Conservation (phyloP, 2,113 vertebrate genomes). For the Cisticola juncidis region DNA sequence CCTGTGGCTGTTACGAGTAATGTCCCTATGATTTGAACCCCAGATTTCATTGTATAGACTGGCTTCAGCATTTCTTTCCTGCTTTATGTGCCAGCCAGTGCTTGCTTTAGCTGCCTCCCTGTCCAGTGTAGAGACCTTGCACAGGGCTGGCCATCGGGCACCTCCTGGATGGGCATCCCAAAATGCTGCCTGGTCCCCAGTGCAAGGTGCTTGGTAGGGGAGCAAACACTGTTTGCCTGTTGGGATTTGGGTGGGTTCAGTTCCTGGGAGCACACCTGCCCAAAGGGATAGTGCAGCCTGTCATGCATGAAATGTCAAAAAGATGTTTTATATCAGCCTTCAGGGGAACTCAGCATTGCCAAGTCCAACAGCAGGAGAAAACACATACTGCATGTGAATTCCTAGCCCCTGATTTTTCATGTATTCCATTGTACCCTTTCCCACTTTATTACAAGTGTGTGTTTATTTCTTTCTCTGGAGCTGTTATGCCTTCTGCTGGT, state of each 20-base stretch:
- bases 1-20: not conserved
- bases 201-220: rapidly evolving
- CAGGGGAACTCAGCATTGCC: not conserved
- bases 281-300: not conserved
- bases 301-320: not conserved
- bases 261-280: rapidly evolving
- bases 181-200: not conserved
- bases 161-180: not conserved
- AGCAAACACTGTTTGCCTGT: rapidly evolving
- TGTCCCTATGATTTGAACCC: not conserved
- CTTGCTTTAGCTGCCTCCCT: not conserved
- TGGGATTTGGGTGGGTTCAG: not conserved
- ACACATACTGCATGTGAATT: rapidly evolving
- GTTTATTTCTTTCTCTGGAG: not conserved
- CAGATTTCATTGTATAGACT: not conserved
- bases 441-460: too few relatives aligned
- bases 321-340: not conserved
- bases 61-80: not conserved
- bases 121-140: rapidly evolving
- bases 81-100: not conserved
- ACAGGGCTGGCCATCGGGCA: rapidly evolving
- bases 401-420: not conserved
- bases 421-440: not conserved
- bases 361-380: not conserved
- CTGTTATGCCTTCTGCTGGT: not conserved